Evolutionary conservation across 1,140 invertebrate genomes (phyloP).

Genomic region (Leptinotarsa lineolata): DNA sequence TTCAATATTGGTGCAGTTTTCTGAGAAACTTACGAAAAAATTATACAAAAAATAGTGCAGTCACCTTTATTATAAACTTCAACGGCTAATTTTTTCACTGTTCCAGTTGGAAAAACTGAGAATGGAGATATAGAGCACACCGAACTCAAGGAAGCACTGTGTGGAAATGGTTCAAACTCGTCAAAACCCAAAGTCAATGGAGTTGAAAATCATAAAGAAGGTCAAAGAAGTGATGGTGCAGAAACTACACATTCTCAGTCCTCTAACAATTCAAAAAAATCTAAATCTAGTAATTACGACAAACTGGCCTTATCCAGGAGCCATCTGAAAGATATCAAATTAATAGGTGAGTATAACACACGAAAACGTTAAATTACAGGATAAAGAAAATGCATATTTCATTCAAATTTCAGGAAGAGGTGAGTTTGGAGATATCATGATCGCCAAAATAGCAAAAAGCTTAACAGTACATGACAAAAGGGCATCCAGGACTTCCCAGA

Average conservation of each 20-base stretch:
- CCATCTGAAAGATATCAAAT: conserved; percentile 78
- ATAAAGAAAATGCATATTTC: neutral
- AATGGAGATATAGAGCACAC: conserved; percentile 66
- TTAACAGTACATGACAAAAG: conserved; percentile 52
- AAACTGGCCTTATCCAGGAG: conserved; percentile 74
- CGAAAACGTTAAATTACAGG: neutral
- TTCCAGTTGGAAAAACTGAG: conserved; percentile 51
- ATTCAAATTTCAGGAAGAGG: conserved; percentile 67
- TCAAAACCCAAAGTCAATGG: conserved; percentile 52
- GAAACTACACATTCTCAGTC: conserved; percentile 76
- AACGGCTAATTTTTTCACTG: neutral
- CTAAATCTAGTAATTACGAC: conserved; percentile 74
- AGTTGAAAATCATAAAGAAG: conserved; percentile 61
- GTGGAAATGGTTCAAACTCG: conserved; percentile 47
- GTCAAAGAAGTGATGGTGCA: conserved; percentile 78
- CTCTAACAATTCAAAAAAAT: conserved; percentile 70
- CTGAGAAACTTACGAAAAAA: too few species aligned
- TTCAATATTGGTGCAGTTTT: too few species aligned
- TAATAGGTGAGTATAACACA: conserved; percentile 66
- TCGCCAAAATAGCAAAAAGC: conserved; percentile 67
- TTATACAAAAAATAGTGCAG: neutral
- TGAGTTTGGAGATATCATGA: conserved; percentile 87
- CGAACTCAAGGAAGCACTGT: conserved; percentile 59
- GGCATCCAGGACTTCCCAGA: conserved; percentile 48
- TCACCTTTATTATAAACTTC: neutral